Evolutionary conservation across 2,797 vertebrate species (phyloP), one percentile per base, ranked within the genome.

Genomic region (Sciurus carolinensis): DNA sequence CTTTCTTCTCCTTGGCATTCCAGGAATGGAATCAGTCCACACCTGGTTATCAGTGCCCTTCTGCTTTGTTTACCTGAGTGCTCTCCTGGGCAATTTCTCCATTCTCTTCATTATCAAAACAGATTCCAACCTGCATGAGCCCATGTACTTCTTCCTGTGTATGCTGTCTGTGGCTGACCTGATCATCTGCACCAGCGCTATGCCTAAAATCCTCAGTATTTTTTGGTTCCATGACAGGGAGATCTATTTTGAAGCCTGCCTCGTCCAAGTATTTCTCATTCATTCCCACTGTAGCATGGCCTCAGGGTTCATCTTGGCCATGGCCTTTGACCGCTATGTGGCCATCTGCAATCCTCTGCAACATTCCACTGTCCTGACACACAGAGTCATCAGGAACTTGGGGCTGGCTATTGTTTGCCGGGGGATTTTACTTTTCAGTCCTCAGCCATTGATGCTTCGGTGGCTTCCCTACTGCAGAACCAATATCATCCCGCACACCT

Each of bases 61-160:
- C 44, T 89, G 75, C 11, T 54, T 95, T 2, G 15, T 95, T 28
- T 96, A 97, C n/a, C 5, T 96, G 20, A 44, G 71, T 4, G 75
- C 93, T n/a, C 14, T 97, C 13, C 15, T 96, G 44, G 97, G 95
- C 57, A 98, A 95, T 84, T 57, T 87, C 77, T 79, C 89, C 20
- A n/a, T 97, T 89, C 64, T 98, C 15, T 82, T 93, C 77, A 82
- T 97, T 71, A 72, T 96, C 39, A 91, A 47, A 92, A 88, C 22
- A 2, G 91, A 97, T 30, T 71, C 96, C 4, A 98, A 96, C 39
- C 97, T 99, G n/a, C 92, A 87, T 44, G 91, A 98, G 24, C 98
- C 98, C 14, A 98, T 98, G 98, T 98, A 97, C 36, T 98, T 98
- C 92, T 98, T 99, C 75, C 97, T 99, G 30, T 97, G 91, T 73